These are phyloP conservation scores for Charanyca ferruginea DNA, from an alignment of 2,888 invertebrate genomes.

Conservation along the genomic window DNA sequence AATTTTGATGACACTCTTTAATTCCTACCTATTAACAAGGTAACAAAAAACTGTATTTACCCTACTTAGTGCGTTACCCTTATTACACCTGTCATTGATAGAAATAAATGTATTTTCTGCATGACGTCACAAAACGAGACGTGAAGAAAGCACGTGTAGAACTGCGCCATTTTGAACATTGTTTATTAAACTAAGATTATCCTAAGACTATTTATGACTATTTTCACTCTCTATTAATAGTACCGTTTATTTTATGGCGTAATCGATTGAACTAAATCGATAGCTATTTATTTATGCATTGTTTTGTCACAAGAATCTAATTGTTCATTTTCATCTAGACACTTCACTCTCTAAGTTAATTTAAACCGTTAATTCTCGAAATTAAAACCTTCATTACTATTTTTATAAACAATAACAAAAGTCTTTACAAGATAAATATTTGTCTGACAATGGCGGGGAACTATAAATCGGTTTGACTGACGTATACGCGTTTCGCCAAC, in stretches of 20 bases:
- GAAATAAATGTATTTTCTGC: conserved; percentile 52
- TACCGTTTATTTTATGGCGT: conserved; percentile 11
- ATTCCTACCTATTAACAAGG: neutral
- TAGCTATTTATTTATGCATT: conserved; percentile 7
- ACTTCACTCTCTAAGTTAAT: neutral
- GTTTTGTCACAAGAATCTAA: neutral
- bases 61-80: conserved; percentile 15
- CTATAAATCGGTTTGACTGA: conserved; percentile 7
- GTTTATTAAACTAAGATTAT: conserved; percentile 51
- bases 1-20: neutral
- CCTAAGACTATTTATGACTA: conserved; percentile 23
- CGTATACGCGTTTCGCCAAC: neutral
- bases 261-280: conserved; percentile 12
- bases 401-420: conserved; percentile 44
- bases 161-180: conserved; percentile 45
- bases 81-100: conserved; percentile 45
- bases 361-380: conserved; percentile 20
- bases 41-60: conserved; percentile 10
- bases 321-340: neutral
- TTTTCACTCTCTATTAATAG: conserved; percentile 38
- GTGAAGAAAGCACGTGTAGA: conserved; percentile 55
- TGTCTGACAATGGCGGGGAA: conserved; percentile 5
- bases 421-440: conserved; percentile 28
- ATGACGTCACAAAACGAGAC: conserved; percentile 48
- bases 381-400: neutral